Conservation (phyloP, 1,140 invertebrate genomes). For the Lerema accius region DNA sequence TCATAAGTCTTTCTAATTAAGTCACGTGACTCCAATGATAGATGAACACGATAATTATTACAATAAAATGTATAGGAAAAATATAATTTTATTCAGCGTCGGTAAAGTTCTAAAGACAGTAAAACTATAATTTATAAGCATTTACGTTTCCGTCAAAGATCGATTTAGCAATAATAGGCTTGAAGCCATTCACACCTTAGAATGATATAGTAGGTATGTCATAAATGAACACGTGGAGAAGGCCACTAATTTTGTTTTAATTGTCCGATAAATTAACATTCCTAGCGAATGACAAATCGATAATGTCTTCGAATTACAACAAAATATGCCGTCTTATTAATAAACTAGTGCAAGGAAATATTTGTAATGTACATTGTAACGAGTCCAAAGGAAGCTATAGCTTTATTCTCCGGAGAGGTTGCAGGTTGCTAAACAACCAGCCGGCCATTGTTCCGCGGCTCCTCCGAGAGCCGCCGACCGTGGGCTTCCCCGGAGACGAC, state of each 20-base stretch:
- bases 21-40: no score
- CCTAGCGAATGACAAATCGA: neutral
- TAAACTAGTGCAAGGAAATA: constrained; percentile 26
- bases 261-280: constrained; percentile 2
- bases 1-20: no score
- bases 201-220: no score
- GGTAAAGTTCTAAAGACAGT: no score
- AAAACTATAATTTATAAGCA: no score
- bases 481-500: constrained; percentile 2
- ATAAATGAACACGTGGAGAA: no score
- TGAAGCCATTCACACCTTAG: no score
- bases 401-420: constrained; percentile 4
- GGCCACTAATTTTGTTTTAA: neutral
- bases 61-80: no score
- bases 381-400: constrained; percentile 2
- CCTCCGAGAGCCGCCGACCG: constrained; percentile 10
- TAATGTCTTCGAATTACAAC: constrained; percentile 9
- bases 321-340: constrained; percentile 14
- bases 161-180: no score
- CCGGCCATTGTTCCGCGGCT: constrained; percentile 4
- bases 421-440: constrained; percentile 8
- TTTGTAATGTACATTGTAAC: constrained; percentile 2
- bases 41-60: no score
- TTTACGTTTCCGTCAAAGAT: no score
- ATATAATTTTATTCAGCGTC: no score